phyloP scores from a whole-genome alignment of 2,888 invertebrate genomes.

The Frankliniella intonsa region DNA sequence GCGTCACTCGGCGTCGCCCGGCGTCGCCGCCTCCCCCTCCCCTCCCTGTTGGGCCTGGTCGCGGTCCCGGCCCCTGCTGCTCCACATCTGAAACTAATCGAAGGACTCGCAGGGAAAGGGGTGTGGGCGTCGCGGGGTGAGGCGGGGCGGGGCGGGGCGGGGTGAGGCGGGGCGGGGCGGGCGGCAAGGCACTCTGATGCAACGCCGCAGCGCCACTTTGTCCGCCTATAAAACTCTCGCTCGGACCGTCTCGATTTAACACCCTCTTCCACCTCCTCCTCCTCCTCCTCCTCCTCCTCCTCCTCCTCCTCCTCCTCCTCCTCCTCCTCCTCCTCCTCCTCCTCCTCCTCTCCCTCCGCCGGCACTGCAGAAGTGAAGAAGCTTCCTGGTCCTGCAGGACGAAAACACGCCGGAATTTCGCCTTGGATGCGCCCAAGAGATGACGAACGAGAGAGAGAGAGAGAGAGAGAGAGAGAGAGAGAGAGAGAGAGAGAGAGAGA shows the following conservation, averaged over 20 bases:
- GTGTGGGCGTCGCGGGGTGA: not conserved
- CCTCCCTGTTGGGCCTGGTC: not conserved
- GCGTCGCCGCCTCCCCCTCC: not conserved
- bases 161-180: not conserved
- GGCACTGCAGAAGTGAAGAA: too few relatives aligned
- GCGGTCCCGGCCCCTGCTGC: constrained; percentile 10
- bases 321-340: too few relatives aligned
- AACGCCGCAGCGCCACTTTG: not conserved
- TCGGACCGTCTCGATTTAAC: not conserved
- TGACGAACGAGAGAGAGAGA: too few relatives aligned
- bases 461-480: too few relatives aligned
- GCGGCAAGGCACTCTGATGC: not conserved
- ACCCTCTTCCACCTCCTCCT: not conserved
- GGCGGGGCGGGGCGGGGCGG: not conserved
- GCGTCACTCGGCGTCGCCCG: not conserved
- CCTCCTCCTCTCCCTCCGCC: too few relatives aligned
- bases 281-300: too few relatives aligned
- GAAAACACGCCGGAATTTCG: too few relatives aligned
- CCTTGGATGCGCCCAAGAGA: too few relatives aligned
- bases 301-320: too few relatives aligned
- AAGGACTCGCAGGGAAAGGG: not conserved
- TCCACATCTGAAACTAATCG: constrained; percentile 33
- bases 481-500: too few relatives aligned
- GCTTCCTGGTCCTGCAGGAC: too few relatives aligned
- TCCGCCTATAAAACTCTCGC: not conserved